Conservation (phyloP, 2,888 invertebrate species). For the Dinocampus coccinellae region DNA sequence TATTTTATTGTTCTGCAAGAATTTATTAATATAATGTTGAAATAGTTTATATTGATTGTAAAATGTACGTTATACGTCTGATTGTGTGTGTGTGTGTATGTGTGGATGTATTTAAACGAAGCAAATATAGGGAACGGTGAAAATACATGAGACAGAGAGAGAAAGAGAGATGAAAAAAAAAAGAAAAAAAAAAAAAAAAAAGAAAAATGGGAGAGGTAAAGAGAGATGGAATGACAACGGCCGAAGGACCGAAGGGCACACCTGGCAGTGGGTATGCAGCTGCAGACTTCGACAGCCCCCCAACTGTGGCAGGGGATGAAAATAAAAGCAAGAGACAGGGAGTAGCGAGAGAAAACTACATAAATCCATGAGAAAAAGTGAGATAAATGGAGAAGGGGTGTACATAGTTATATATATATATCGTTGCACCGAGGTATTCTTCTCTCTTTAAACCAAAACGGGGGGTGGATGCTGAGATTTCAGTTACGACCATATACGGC, state of each 20-base stretch:
- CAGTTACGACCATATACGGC: constrained; percentile 58
- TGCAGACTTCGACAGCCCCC: constrained; percentile 58
- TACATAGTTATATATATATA: constrained; percentile 3
- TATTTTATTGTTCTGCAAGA: not conserved
- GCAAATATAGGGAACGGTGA: not conserved
- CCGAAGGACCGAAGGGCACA: constrained; percentile 55
- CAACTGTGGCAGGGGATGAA: constrained; percentile 63
- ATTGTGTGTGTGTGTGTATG: not conserved
- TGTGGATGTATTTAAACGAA: not conserved
- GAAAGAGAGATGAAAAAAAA: not conserved
- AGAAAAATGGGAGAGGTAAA: constrained; percentile 28
- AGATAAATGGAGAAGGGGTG: constrained; percentile 57
- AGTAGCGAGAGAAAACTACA: not conserved
- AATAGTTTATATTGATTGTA: not conserved
- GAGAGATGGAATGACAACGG: constrained; percentile 36
- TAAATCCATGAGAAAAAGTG: constrained; percentile 61
- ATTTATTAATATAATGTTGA: not conserved
- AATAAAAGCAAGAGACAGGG: constrained; percentile 41
- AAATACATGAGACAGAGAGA: not conserved
- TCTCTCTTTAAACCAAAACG: constrained; percentile 30
- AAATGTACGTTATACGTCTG: no score
- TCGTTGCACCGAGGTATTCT: constrained; percentile 32
- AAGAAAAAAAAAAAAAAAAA: constrained; percentile 28
- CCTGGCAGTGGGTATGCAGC: constrained; percentile 65
- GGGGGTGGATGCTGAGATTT: constrained; percentile 66